phyloP scores from a whole-genome alignment of 1,140 invertebrate genomes.

The Plutomurus gul region DNA sequence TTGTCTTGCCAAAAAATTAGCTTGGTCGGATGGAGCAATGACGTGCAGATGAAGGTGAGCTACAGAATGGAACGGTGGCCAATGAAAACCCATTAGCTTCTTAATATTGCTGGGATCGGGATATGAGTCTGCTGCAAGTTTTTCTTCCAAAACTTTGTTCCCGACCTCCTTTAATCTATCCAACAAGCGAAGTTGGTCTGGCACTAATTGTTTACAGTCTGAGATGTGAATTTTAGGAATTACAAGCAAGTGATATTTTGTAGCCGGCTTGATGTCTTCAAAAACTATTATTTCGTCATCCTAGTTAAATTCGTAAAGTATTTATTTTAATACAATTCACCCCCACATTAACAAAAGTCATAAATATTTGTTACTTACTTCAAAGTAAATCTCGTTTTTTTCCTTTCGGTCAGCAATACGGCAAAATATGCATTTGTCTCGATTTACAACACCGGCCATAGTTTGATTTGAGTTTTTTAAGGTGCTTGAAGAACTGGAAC shows the following conservation, averaged over 20 bases:
- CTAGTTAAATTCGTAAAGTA: conserved; percentile 61
- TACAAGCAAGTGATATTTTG: conserved; percentile 78
- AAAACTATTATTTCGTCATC: conserved; percentile 79
- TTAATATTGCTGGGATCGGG: background rate
- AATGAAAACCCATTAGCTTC: conserved; percentile 76
- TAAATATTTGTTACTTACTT: conserved; percentile 13
- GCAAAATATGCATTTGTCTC: background rate
- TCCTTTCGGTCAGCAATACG: conserved; percentile 68
- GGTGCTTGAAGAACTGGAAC: background rate
- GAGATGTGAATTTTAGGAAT: conserved; percentile 76
- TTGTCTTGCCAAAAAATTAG: too few relatives aligned
- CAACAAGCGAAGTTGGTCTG: conserved; percentile 71
- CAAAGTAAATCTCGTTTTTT: conserved; percentile 61
- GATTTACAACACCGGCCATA: background rate
- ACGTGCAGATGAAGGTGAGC: conserved; percentile 85
- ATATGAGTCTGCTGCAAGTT: conserved; percentile 54
- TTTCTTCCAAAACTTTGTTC: conserved; percentile 62
- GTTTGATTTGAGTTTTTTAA: background rate
- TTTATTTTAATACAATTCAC: too few relatives aligned
- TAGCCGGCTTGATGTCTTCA: conserved; percentile 80
- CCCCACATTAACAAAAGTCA: background rate
- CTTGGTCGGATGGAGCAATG: conserved; percentile 75
- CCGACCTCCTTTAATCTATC: conserved; percentile 66
- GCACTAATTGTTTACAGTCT: conserved; percentile 70
- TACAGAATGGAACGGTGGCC: conserved; percentile 85